These are phyloP conservation scores for Mesocricetus auratus DNA, from an alignment of 2,113 vertebrate species.

Conservation along the genomic window DNA sequence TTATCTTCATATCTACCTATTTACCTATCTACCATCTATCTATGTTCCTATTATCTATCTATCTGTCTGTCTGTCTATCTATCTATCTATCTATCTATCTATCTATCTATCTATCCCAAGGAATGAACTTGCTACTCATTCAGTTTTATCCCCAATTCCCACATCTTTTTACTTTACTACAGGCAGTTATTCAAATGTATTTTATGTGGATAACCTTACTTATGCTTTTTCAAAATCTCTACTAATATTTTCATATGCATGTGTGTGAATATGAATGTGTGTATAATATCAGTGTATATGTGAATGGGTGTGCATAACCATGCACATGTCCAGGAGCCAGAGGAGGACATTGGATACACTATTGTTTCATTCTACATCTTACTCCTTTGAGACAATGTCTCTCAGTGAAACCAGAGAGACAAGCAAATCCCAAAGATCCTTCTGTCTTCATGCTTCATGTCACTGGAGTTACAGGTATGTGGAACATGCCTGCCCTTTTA, in stretches of 20 bases:
- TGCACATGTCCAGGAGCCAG: background rate
- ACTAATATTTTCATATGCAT: background rate
- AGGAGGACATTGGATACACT: background rate
- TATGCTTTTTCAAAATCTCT: constrained; percentile 41
- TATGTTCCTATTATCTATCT: background rate
- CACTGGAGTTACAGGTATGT: background rate
- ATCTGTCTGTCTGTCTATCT: background rate
- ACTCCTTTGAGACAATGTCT: background rate
- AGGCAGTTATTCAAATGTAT: constrained; percentile 26
- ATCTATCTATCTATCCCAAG: background rate
- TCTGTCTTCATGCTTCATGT: background rate
- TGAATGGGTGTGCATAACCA: background rate
- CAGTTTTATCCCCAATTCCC: background rate
- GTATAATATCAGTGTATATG: too few species aligned
- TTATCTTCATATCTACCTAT: background rate
- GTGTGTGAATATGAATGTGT: background rate
- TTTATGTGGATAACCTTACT: background rate
- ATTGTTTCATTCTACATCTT: background rate
- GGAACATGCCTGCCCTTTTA: background rate
- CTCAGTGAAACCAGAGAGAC: background rate
- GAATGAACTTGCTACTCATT: background rate
- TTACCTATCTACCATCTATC: background rate
- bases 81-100: background rate
- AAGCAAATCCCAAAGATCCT: background rate
- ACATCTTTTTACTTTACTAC: constrained; percentile 16